These are phyloP conservation scores for Aphis craccivora DNA, from an alignment of 1,140 invertebrate genomes.

Conservation along the genomic window DNA sequence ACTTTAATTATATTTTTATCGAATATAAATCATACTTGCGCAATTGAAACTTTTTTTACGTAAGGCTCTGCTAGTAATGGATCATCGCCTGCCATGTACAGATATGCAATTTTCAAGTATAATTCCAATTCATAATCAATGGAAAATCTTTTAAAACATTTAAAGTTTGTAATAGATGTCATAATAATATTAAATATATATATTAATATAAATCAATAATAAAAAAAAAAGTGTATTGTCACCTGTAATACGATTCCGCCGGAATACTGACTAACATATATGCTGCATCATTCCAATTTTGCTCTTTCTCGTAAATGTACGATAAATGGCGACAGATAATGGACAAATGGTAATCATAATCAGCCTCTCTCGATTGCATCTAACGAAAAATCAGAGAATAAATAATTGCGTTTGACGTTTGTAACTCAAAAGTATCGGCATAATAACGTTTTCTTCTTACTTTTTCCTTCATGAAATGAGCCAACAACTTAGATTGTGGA, in stretches of 20 bases:
- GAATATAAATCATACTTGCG: conserved; percentile 68
- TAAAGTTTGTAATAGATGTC: neutral
- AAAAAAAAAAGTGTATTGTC: neutral
- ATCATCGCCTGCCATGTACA: conserved; percentile 97
- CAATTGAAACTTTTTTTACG: conserved; percentile 92
- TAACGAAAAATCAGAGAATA: conserved; percentile 60
- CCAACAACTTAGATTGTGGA: conserved; percentile 85
- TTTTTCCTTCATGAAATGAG: conserved; percentile 92
- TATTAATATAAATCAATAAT: neutral
- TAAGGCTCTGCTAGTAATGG: conserved; percentile 95
- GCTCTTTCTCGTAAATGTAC: conserved; percentile 93
- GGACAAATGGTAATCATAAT: conserved; percentile 97
- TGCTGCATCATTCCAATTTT: conserved; percentile 93
- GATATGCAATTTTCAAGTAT: conserved; percentile 94
- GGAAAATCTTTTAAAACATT: conserved; percentile 83
- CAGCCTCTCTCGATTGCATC: conserved; percentile 95
- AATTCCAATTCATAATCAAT: conserved; percentile 97
- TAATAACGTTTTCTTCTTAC: conserved; percentile 62
- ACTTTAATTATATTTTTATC: neutral
- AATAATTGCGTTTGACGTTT: neutral
- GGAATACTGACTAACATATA: conserved; percentile 94
- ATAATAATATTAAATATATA: neutral
- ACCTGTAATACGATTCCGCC: conserved; percentile 82
- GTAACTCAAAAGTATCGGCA: neutral
- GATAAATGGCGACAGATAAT: conserved; percentile 94